Conservation (phyloP, 2,113 vertebrate genomes). For the Coregonus clupeaformis region DNA sequence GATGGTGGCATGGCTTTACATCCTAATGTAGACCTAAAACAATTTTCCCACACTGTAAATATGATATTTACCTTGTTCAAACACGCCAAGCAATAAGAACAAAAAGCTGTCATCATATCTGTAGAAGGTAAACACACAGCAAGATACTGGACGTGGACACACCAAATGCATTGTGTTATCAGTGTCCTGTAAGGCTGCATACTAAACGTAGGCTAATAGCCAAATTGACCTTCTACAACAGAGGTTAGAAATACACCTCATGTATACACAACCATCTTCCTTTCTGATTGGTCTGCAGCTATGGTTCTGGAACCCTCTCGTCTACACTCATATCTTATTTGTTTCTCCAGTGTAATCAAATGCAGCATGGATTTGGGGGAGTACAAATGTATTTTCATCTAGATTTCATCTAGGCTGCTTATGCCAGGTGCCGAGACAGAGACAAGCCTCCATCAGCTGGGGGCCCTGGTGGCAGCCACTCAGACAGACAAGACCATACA, state of each 20-base stretch:
- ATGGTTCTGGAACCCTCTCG: neutral
- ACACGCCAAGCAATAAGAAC: too few relatives aligned
- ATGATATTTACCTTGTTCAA: too few relatives aligned
- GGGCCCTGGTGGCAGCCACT: constrained; percentile 72
- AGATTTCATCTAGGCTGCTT: constrained; percentile 19
- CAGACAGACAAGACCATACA: constrained; percentile 68
- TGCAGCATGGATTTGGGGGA: constrained; percentile 16
- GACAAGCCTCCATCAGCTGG: neutral
- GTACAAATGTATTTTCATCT: constrained; percentile 9
- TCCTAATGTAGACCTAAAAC: too few relatives aligned
- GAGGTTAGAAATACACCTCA: constrained; percentile 40
- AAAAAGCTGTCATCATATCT: too few relatives aligned
- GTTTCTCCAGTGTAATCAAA: neutral
- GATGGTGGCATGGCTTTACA: too few relatives aligned
- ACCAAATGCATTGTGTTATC: too few relatives aligned
- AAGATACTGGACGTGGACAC: too few relatives aligned
- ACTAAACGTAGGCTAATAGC: constrained; percentile 14
- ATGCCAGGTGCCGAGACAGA: neutral
- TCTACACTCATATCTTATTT: neutral
- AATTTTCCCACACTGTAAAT: too few relatives aligned
- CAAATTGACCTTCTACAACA: constrained; percentile 36
- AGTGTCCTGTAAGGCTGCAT: neutral
- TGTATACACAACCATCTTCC: constrained; percentile 25
- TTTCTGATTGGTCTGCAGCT: neutral
- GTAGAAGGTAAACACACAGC: too few relatives aligned